These are phyloP conservation scores for Amphipoea lucens DNA, from an alignment of 2,888 invertebrate genomes.

Conservation along the genomic window DNA sequence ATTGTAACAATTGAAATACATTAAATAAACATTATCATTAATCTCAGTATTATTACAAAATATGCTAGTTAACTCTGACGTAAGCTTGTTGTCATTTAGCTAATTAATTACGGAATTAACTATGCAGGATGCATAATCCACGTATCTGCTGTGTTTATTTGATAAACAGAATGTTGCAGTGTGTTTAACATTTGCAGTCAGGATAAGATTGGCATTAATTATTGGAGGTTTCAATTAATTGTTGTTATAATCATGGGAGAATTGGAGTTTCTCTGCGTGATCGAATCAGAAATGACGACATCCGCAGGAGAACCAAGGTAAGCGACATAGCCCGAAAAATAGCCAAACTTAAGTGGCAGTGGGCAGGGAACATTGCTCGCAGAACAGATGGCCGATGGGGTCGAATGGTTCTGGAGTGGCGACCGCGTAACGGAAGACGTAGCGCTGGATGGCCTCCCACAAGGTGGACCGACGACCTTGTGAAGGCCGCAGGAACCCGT, in stretches of 20 bases:
- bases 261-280: no score
- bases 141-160: constrained; percentile 47
- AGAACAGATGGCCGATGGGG: no score
- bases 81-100: constrained; percentile 35
- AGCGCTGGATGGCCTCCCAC: no score
- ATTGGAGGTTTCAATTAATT: neutral
- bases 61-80: constrained; percentile 10
- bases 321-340: no score
- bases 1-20: neutral
- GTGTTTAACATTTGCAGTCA: constrained; percentile 9
- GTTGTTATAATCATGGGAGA: neutral
- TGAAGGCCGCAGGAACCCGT: no score
- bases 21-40: constrained; percentile 22
- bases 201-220: constrained; percentile 19
- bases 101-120: constrained; percentile 56
- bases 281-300: no score
- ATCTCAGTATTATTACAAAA: constrained; percentile 20
- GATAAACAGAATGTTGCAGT: constrained; percentile 34
- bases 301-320: no score
- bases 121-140: constrained; percentile 52
- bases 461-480: no score
- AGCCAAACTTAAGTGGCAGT: no score
- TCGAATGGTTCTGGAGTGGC: no score
- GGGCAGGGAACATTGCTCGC: no score
- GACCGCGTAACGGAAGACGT: no score